Percentiles rank a stretch among this genome's conserved stretches.
Conservation (phyloP, 2,797 vertebrate genomes). For the Semaprochilodus insignis region DNA sequence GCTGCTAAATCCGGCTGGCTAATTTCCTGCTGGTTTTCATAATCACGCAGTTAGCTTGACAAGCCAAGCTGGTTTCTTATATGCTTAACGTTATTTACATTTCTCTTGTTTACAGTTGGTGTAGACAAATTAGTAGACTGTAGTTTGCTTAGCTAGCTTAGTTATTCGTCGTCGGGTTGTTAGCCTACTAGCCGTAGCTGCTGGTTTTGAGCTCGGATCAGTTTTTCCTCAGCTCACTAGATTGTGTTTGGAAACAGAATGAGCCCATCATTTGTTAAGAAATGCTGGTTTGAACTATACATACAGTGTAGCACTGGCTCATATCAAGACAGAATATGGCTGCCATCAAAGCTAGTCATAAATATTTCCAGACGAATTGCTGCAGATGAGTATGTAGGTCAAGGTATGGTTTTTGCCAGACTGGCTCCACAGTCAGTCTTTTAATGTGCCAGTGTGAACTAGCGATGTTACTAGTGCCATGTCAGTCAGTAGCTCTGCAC, state of each 20-base stretch:
- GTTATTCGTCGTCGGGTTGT: background rate
- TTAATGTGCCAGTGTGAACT: background rate
- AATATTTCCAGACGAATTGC: constrained; percentile 1
- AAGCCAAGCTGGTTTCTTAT: background rate
- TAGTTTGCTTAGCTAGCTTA: background rate
- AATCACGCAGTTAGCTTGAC: no score
- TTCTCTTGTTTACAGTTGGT: background rate
- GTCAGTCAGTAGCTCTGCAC: background rate
- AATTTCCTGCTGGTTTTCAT: background rate
- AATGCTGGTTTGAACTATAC: background rate
- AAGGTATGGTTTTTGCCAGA: background rate
- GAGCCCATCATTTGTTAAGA: background rate
- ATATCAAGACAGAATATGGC: background rate
- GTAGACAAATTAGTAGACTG: background rate
- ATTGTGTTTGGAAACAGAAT: background rate
- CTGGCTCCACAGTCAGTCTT: no score
- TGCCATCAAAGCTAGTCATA: background rate
- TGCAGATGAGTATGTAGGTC: background rate
- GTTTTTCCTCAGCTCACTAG: background rate
- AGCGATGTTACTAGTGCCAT: background rate
- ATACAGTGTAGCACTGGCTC: background rate
- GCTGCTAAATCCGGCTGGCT: background rate
- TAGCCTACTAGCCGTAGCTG: background rate
- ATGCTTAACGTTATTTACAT: background rate
- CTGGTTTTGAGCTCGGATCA: background rate